Conservation (phyloP, 1,140 invertebrate species). For the Pseudomyrmex pallidus region DNA sequence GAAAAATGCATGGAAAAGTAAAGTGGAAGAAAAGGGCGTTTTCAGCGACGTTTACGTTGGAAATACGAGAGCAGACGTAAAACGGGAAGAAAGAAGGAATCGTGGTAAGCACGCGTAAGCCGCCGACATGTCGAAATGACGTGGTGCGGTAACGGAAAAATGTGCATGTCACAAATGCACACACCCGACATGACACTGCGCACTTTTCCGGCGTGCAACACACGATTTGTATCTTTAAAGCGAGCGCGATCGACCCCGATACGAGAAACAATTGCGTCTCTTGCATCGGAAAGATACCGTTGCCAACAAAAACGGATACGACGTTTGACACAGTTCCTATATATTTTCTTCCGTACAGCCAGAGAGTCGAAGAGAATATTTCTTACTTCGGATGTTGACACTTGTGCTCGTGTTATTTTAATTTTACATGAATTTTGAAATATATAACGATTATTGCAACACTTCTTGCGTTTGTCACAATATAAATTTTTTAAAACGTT, state of each 20-base stretch:
- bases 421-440: too few relatives aligned
- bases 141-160: slow-evolving; percentile 7
- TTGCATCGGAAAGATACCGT: background rate
- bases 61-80: slow-evolving; percentile 1
- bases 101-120: slow-evolving; percentile 7
- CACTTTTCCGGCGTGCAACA: background rate
- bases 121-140: slow-evolving; percentile 8
- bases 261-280: slow-evolving; percentile 11
- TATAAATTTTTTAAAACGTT: background rate
- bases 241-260: background rate
- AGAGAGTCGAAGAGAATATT: too few relatives aligned
- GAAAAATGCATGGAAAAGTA: background rate
- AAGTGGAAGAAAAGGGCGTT: slow-evolving; percentile 19
- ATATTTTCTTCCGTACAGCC: background rate
- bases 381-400: too few relatives aligned
- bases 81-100: slow-evolving; percentile 19
- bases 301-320: background rate
- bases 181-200: background rate
- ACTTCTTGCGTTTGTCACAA: background rate
- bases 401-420: too few relatives aligned
- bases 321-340: background rate
- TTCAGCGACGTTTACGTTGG: slow-evolving; percentile 20
- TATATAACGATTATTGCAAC: too few relatives aligned
- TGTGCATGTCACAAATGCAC: slow-evolving; percentile 9
- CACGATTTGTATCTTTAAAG: slow-evolving; percentile 29